These are phyloP conservation scores for Neotoxoptera formosana DNA, from an alignment of 1,140 invertebrate species.

Conservation along the genomic window DNA sequence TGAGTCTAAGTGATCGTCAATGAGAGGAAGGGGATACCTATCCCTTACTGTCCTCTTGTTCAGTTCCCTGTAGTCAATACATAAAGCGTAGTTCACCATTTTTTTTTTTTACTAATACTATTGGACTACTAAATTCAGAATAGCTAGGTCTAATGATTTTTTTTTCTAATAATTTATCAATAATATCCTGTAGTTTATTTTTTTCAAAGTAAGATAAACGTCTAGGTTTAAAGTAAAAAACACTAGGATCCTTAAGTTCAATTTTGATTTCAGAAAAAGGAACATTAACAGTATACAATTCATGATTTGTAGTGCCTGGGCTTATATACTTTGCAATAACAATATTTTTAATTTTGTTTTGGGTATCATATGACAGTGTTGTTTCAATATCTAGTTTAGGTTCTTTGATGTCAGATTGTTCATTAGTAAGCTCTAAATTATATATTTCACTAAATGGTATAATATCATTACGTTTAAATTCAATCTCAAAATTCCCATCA, in stretches of 20 bases:
- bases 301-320: no score
- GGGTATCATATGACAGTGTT: no score
- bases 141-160: background rate
- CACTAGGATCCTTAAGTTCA: background rate
- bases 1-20: background rate
- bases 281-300: background rate
- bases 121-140: background rate
- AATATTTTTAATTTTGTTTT: no score
- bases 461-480: no score
- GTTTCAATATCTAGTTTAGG: background rate
- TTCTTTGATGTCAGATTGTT: background rate
- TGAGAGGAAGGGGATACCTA: background rate
- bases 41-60: background rate
- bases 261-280: background rate
- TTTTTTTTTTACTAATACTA: background rate
- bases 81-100: background rate
- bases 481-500: background rate
- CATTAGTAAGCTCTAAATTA: background rate
- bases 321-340: no score
- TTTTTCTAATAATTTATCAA: background rate
- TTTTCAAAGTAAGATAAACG: background rate
- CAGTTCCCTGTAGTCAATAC: background rate
- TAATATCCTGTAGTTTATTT: background rate
- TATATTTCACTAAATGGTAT: background rate
- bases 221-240: background rate